Percentiles rank a stretch among this genome's conserved stretches.
These are phyloP conservation scores for Podotricha telesiphe DNA, from an alignment of 2,888 invertebrate genomes.

Conservation along the genomic window DNA sequence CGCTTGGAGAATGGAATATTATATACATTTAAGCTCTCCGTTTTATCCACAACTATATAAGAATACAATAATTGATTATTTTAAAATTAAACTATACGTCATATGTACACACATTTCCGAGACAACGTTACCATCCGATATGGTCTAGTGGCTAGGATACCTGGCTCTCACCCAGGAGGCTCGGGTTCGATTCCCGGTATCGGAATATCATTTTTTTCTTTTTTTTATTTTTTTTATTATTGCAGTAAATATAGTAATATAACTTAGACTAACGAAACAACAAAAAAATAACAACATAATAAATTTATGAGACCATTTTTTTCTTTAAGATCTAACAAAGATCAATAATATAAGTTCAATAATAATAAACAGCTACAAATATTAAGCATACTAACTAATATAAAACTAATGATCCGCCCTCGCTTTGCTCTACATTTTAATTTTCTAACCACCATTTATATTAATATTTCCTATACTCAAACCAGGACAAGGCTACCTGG, in stretches of 20 bases:
- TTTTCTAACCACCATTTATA: neutral
- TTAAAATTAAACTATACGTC: too few relatives aligned
- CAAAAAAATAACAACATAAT: too few relatives aligned
- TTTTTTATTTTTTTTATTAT: neutral
- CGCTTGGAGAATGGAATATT: neutral
- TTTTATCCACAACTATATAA: neutral
- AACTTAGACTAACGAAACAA: too few relatives aligned
- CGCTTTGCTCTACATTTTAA: conserved; percentile 1
- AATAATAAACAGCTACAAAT: neutral
- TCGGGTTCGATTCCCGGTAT: conserved; percentile 89
- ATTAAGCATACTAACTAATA: neutral
- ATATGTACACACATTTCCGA: neutral
- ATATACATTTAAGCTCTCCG: neutral
- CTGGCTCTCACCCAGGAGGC: conserved; percentile 76
- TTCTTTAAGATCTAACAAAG: too few relatives aligned
- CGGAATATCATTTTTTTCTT: conserved; percentile 63
- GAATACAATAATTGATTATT: too few relatives aligned
- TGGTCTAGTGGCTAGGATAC: conserved; percentile 45
- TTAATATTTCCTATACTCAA: neutral
- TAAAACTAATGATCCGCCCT: neutral
- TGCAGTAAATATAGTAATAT: neutral
- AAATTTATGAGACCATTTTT: too few relatives aligned
- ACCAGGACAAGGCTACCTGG: too few relatives aligned
- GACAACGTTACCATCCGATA: conserved; percentile 50
- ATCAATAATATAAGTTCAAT: too few relatives aligned